Percentiles rank a stretch among this genome's conserved stretches.
phyloP scores from a whole-genome alignment of 2,888 invertebrate species.

The Caenorhabditis sinica region DNA sequence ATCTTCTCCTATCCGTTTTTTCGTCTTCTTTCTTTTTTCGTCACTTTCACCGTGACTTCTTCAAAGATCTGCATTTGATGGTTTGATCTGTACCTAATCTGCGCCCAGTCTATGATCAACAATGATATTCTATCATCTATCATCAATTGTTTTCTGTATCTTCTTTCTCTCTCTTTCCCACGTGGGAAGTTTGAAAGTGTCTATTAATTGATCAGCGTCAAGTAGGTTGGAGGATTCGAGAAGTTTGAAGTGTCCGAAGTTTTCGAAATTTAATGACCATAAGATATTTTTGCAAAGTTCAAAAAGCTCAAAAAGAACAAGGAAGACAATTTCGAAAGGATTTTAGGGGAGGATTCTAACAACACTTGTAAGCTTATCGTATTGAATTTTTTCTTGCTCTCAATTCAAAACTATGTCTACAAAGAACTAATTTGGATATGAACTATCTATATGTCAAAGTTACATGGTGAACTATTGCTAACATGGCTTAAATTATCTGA shows the following conservation, averaged over 20 bases:
- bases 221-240: neutral
- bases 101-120: conserved; percentile 37
- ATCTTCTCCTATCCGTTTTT: conserved; percentile 5
- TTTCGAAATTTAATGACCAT: too few relatives aligned
- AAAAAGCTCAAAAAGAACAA: too few relatives aligned
- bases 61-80: conserved; percentile 53
- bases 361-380: neutral
- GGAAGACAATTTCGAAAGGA: too few relatives aligned
- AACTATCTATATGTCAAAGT: too few relatives aligned
- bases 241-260: neutral
- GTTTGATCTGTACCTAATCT: conserved; percentile 48
- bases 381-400: too few relatives aligned
- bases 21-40: neutral
- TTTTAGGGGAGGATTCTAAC: too few relatives aligned
- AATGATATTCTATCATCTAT: conserved; percentile 28
- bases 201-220: conserved; percentile 18
- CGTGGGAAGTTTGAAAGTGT: conserved; percentile 31
- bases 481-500: too few relatives aligned
- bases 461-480: too few relatives aligned
- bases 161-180: conserved; percentile 16
- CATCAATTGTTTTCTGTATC: conserved; percentile 20
- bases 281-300: too few relatives aligned
- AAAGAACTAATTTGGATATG: too few relatives aligned
- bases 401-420: too few relatives aligned
- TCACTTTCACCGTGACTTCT: conserved; percentile 35